A percentile compares a stretch with the other conserved stretches of the same genome.
Conservation (phyloP, 2,888 invertebrate genomes). For the Myathropa florea region DNA sequence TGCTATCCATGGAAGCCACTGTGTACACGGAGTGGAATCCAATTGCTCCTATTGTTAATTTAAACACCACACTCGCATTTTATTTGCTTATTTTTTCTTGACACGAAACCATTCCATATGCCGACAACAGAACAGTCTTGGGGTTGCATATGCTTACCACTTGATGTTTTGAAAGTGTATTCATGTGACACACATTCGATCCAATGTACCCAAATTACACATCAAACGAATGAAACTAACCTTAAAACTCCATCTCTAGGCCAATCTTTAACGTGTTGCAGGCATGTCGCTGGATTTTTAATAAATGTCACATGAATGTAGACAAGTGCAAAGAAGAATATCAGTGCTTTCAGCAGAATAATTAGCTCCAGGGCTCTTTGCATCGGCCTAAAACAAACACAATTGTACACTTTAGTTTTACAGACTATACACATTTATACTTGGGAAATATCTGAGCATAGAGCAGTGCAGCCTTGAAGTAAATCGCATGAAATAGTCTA, state of each 20-base stretch:
- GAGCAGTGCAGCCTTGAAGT: slow-evolving; percentile 94
- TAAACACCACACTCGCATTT: neutral
- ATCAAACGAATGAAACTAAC: slow-evolving; percentile 62
- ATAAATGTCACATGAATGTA: slow-evolving; percentile 98
- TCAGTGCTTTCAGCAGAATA: slow-evolving; percentile 84
- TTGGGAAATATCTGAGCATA: slow-evolving; percentile 95
- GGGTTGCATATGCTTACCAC: neutral
- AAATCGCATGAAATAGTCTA: slow-evolving; percentile 95
- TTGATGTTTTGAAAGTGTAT: neutral
- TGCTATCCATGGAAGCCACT: too few relatives aligned
- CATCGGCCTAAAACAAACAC: slow-evolving; percentile 74
- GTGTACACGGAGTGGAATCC: too few relatives aligned
- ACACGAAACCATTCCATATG: neutral
- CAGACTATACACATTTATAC: slow-evolving; percentile 89
- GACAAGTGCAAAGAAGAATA: slow-evolving; percentile 93
- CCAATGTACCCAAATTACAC: too few relatives aligned
- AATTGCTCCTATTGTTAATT: too few relatives aligned
- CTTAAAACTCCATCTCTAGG: slow-evolving; percentile 95
- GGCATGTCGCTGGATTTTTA: slow-evolving; percentile 94
- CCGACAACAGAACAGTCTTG: neutral
- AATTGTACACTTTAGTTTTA: slow-evolving; percentile 83
- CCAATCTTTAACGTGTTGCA: slow-evolving; percentile 95
- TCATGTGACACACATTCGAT: neutral
- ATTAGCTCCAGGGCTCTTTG: slow-evolving; percentile 77
- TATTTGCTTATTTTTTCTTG: neutral